Base-by-base conservation (phyloP, 2,797 vertebrate species). In the Lithobates pipiens region DNA sequence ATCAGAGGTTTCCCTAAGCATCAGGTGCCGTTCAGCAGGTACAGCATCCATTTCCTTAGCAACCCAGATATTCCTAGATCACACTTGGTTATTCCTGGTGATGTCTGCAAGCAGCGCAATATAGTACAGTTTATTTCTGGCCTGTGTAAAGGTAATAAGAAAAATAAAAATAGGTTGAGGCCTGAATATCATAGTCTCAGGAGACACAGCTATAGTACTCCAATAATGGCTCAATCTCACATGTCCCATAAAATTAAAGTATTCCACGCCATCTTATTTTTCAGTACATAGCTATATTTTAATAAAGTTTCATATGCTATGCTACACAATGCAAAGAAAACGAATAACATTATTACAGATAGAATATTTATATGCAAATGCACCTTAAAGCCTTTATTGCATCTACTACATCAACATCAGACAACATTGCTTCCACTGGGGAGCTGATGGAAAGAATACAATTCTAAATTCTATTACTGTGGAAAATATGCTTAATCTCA, bases 221-320 rank as follows among this genome's bases (percentile, higher is more conserved):
- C 8, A 79, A 23, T 25, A 29, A 27, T 27, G 29, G 65, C 44
- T 79, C 65, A 39, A 79, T 79, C 42, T 65, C 77, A 79, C 39
- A 42, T 50, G 39, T 32, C 63, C 65, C 42, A 27, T 25, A 79
- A 46, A 32, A 50, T 15, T 39, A 79, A 79, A 44, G n/a, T 21
- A 21, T 79, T 68, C 61, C 77, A 68, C 13, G 39, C 69, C 36
- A 68, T 68, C 16, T 23, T 50, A 68, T 44, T 2, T 18, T 69
- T 27, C 42, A 10, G 39, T 10, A 50, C 65, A 79, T 67, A 27
- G 44, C 36, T 79, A 50, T 79, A 67, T 67, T 46, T 69, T 50
- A 69, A 42, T 69, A 46, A 36, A 44, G 25, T 67, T 79, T 69
- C 65, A 68, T 50, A 44, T 29, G 63, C 77, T 69, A 25, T 69